Percentiles rank a stretch among this genome's conserved stretches.
Conservation (phyloP, 2,888 invertebrate species). For the Caradrina kadenii region DNA sequence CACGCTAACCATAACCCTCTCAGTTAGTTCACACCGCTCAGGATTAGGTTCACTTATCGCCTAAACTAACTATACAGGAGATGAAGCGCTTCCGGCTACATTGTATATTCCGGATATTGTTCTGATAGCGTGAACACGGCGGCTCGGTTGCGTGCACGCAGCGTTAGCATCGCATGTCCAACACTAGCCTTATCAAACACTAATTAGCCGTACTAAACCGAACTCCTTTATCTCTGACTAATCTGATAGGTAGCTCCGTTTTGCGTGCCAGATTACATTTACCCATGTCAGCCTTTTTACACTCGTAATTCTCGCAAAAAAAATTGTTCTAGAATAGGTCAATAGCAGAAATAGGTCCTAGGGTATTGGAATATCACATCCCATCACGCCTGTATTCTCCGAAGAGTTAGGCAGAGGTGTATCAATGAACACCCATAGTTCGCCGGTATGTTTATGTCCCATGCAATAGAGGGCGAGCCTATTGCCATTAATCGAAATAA, state of each 20-base stretch:
- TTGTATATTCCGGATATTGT: slow-evolving; percentile 64
- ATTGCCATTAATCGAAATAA: too few relatives aligned
- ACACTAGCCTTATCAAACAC: slow-evolving; percentile 51
- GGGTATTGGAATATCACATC: too few relatives aligned
- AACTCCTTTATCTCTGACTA: slow-evolving; percentile 57
- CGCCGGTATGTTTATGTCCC: too few relatives aligned
- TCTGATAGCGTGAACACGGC: slow-evolving; percentile 42
- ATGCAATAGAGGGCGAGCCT: too few relatives aligned
- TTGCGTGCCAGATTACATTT: slow-evolving; percentile 70
- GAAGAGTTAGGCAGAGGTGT: too few relatives aligned
- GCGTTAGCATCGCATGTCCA: slow-evolving; percentile 43
- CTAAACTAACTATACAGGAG: slow-evolving; percentile 48
- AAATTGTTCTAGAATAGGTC: too few relatives aligned
- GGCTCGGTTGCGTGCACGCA: slow-evolving; percentile 64
- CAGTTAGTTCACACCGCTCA: slow-evolving; percentile 12
- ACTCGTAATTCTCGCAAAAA: slow-evolving; percentile 11
- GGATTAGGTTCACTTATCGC: slow-evolving; percentile 43
- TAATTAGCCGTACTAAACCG: slow-evolving; percentile 62
- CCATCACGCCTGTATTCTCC: too few relatives aligned
- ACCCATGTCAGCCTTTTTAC: slow-evolving; percentile 28
- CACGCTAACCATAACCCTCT: slow-evolving; percentile 20
- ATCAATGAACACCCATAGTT: too few relatives aligned
- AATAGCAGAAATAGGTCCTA: too few relatives aligned
- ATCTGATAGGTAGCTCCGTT: slow-evolving; percentile 50
- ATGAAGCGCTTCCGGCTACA: slow-evolving; percentile 59